These are phyloP conservation scores for Theretra japonica DNA, from an alignment of 2,888 invertebrate genomes.

Conservation along the genomic window DNA sequence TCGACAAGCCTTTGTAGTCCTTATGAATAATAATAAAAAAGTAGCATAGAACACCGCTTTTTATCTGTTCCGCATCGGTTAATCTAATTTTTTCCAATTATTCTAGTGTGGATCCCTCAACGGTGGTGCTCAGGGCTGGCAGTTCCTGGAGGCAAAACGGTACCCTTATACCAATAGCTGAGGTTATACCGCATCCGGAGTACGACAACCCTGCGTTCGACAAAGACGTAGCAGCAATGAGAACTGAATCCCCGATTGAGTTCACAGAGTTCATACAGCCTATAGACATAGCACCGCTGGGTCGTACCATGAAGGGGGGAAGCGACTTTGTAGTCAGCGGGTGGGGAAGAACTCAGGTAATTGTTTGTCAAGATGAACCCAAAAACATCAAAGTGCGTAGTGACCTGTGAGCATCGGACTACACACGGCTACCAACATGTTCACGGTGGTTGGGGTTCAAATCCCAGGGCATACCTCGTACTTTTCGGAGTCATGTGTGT, in stretches of 20 bases:
- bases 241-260: slow-evolving; percentile 63
- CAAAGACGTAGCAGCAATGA: slow-evolving; percentile 76
- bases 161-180: slow-evolving; percentile 71
- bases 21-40: too few relatives aligned
- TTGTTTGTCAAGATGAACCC: not conserved
- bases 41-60: not conserved
- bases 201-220: slow-evolving; percentile 72
- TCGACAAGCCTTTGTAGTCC: too few relatives aligned
- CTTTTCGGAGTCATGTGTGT: too few relatives aligned
- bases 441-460: too few relatives aligned
- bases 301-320: slow-evolving; percentile 52
- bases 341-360: slow-evolving; percentile 73
- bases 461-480: too few relatives aligned
- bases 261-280: slow-evolving; percentile 65
- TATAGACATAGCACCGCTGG: slow-evolving; percentile 55
- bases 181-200: slow-evolving; percentile 69
- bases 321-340: slow-evolving; percentile 66
- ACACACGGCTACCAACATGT: too few relatives aligned
- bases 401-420: too few relatives aligned
- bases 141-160: slow-evolving; percentile 71
- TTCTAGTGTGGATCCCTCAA: slow-evolving; percentile 66
- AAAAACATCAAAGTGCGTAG: too few relatives aligned
- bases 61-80: not conserved
- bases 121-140: slow-evolving; percentile 77
- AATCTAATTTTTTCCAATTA: not conserved